Conservation (phyloP, 2,888 invertebrate genomes). For the Theretra japonica region DNA sequence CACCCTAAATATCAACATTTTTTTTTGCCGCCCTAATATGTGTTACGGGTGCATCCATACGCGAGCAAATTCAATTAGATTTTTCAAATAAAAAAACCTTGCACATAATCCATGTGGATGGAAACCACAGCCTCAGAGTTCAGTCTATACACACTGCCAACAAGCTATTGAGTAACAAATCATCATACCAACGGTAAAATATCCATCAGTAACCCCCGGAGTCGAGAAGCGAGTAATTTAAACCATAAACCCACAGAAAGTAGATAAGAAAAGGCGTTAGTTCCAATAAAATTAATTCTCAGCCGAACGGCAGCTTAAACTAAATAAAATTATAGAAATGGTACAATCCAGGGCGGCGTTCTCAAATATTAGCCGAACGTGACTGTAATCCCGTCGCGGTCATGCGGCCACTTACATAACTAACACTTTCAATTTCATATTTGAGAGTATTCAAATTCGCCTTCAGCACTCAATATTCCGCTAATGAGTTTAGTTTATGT, state of each 20-base stretch:
- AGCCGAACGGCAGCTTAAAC: constrained; percentile 27
- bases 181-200: too few species aligned
- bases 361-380: constrained; percentile 52
- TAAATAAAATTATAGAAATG: constrained; percentile 55
- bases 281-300: background rate
- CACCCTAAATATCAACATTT: too few species aligned
- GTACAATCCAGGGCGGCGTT: constrained; percentile 29
- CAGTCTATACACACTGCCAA: too few species aligned
- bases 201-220: too few species aligned
- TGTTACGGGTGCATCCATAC: too few species aligned
- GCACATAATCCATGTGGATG: too few species aligned
- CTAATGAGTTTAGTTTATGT: background rate
- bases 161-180: too few species aligned
- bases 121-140: too few species aligned
- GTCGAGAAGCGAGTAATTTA: background rate
- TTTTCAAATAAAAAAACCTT: too few species aligned
- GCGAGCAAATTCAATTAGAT: too few species aligned
- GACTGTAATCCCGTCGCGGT: constrained; percentile 57
- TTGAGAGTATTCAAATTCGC: constrained; percentile 5
- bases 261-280: background rate
- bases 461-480: background rate
- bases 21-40: too few species aligned
- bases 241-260: background rate
- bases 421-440: constrained; percentile 27
- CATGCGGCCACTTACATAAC: constrained; percentile 36